A percentile compares a stretch with the other conserved stretches of the same genome.
Evolutionary conservation across 2,113 vertebrate species (phyloP).

Genomic region (Scolopax mira): DNA sequence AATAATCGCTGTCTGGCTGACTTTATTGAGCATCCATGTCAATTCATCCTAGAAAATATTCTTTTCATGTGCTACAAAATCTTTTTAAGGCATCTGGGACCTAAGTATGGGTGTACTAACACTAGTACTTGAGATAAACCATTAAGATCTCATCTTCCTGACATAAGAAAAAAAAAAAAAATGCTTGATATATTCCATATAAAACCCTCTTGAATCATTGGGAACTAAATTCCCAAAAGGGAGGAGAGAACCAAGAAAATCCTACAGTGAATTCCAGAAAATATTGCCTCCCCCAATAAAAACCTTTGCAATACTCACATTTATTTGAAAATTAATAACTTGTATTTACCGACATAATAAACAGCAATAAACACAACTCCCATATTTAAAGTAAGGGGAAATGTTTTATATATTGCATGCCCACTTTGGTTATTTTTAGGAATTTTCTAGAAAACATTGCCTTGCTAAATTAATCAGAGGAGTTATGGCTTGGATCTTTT

Average conservation of each 20-base stretch:
- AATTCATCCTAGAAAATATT: background rate
- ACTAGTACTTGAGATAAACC: background rate
- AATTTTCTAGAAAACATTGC: background rate
- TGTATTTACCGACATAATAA: background rate
- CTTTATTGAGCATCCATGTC: background rate
- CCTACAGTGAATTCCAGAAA: background rate
- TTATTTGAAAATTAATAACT: background rate
- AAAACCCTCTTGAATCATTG: background rate
- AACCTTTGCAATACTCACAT: background rate
- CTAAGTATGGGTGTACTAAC: background rate
- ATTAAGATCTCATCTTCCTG: background rate
- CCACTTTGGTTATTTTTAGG: background rate
- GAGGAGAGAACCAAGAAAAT: background rate
- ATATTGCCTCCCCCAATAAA: background rate
- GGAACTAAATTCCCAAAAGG: background rate
- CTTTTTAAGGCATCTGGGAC: background rate
- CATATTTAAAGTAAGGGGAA: background rate
- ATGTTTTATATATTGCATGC: background rate
- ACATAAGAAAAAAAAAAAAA: conserved; percentile 5
- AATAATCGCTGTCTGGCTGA: background rate
- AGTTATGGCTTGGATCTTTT: background rate
- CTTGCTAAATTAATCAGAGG: background rate
- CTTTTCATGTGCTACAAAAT: background rate
- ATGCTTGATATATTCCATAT: background rate
- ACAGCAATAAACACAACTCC: background rate